Conservation (phyloP, 2,113 vertebrate genomes). For the Ramphastos sulfuratus region DNA sequence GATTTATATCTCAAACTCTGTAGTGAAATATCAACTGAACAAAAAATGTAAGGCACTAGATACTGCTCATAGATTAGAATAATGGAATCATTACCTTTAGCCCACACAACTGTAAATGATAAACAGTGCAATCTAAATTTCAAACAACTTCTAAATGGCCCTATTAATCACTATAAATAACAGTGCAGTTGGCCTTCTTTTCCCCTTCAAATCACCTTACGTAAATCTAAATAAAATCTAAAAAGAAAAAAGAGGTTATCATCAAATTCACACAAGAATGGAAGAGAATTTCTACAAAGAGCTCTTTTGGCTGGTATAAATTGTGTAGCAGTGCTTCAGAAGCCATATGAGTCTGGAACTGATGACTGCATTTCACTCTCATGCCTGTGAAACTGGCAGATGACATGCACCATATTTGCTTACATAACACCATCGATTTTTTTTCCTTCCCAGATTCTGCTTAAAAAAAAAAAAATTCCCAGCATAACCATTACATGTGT, state of each 20-base stretch:
- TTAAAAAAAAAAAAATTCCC: background rate
- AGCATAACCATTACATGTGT: background rate
- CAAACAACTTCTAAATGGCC: conserved; percentile 75
- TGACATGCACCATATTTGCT: conserved; percentile 62
- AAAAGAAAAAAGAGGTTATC: conserved; percentile 17
- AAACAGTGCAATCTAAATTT: conserved; percentile 79
- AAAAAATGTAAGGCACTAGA: conserved; percentile 65
- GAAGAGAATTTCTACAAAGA: conserved; percentile 22
- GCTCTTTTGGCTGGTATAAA: background rate
- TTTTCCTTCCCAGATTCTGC: conserved; percentile 33
- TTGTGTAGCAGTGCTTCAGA: background rate
- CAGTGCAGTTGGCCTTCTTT: conserved; percentile 58
- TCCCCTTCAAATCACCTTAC: conserved; percentile 70
- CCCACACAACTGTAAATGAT: conserved; percentile 80
- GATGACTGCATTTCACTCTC: background rate
- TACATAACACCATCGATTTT: conserved; percentile 47
- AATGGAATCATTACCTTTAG: conserved; percentile 82
- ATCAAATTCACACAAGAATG: conserved; percentile 28
- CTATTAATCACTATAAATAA: conserved; percentile 82
- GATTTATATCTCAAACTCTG: conserved; percentile 70
- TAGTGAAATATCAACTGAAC: conserved; percentile 71
- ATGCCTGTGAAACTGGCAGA: conserved; percentile 44
- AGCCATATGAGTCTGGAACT: background rate
- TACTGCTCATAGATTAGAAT: conserved; percentile 74
- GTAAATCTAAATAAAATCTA: conserved; percentile 65